Evolutionary conservation across 2,113 vertebrate species (phyloP).

Genomic region (Poicephalus gulielmi): DNA sequence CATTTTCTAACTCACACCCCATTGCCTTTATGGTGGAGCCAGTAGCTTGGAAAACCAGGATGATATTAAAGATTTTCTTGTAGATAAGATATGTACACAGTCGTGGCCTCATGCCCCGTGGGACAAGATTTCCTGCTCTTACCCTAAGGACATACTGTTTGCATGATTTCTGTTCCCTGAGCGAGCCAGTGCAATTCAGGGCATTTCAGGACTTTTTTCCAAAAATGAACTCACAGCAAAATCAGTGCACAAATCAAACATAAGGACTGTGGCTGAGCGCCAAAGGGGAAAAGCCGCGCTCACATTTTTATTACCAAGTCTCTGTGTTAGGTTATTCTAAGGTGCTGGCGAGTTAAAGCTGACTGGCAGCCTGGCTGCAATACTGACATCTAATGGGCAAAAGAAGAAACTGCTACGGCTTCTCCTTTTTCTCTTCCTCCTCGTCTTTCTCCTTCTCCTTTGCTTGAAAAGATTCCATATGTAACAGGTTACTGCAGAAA

Average conservation of each 20-base stretch:
- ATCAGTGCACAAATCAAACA: neutral
- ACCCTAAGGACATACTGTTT: neutral
- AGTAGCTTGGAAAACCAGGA: neutral
- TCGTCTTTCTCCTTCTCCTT: neutral
- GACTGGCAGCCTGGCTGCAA: neutral
- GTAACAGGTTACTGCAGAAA: neutral
- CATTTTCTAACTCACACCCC: neutral
- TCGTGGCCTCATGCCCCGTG: neutral
- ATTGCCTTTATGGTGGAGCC: neutral
- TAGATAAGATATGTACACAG: neutral
- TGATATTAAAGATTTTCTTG: neutral
- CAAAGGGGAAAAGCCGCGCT: neutral
- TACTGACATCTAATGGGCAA: slow-evolving; percentile 41
- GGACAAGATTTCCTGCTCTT: neutral
- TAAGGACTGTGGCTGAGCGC: neutral
- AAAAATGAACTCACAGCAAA: neutral
- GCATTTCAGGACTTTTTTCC: neutral
- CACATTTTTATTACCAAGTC: neutral
- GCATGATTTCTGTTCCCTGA: neutral
- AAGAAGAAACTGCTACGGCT: neutral
- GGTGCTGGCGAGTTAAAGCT: neutral
- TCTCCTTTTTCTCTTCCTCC: neutral
- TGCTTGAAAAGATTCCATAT: neutral
- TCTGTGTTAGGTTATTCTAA: neutral
- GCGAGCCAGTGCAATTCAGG: neutral